Percentiles rank a stretch among this genome's conserved stretches.
Conservation (phyloP, 2,888 invertebrate species). For the Azorinus chamasolen region DNA sequence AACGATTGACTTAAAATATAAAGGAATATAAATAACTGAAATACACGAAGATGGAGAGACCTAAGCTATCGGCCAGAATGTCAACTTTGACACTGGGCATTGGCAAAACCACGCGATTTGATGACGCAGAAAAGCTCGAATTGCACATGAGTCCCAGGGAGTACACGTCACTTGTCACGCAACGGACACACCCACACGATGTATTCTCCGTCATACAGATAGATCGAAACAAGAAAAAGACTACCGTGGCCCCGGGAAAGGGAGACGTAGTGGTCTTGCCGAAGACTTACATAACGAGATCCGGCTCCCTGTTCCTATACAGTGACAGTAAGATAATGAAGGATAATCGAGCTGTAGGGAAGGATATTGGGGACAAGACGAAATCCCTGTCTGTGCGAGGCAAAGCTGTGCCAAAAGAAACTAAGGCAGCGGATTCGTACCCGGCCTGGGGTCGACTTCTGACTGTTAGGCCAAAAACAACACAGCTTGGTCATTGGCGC, state of each 20-base stretch:
- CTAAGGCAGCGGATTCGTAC: too few relatives aligned
- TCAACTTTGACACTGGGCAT: constrained; percentile 43
- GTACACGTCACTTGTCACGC: constrained; percentile 26
- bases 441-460: too few relatives aligned
- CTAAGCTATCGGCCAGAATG: constrained; percentile 18
- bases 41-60: constrained; percentile 2
- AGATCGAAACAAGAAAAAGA: neutral
- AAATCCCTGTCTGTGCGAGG: too few relatives aligned
- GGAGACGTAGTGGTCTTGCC: constrained; percentile 19
- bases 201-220: constrained; percentile 12
- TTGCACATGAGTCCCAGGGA: constrained; percentile 36
- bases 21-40: too few relatives aligned
- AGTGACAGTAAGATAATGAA: constrained; percentile 42
- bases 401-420: too few relatives aligned
- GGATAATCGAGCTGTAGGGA: neutral
- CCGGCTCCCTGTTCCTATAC: constrained; percentile 44
- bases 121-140: constrained; percentile 31
- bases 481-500: too few relatives aligned
- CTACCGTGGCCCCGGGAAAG: neutral
- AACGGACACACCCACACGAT: constrained; percentile 4
- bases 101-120: constrained; percentile 14
- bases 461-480: too few relatives aligned
- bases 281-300: constrained; percentile 46
- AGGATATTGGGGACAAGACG: too few relatives aligned
- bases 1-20: too few relatives aligned